A percentile compares a stretch with the other conserved stretches of the same genome.
phyloP scores from a whole-genome alignment of 1,140 invertebrate species.

The Drosophila leontia region DNA sequence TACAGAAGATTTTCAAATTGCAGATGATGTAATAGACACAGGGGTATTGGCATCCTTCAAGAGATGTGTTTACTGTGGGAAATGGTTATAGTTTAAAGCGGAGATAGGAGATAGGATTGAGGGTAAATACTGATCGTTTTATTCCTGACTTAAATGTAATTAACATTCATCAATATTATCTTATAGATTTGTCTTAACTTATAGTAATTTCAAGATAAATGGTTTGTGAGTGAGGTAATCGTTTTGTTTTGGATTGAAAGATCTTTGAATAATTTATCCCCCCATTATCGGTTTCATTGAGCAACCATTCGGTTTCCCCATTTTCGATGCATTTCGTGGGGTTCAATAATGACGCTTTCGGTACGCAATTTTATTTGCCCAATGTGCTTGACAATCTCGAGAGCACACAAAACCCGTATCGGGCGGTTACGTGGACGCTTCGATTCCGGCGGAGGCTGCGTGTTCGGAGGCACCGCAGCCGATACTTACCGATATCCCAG shows the following conservation, averaged over 20 bases:
- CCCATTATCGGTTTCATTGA: constrained; percentile 17
- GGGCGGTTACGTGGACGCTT: constrained; percentile 57
- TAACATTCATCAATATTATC: no score
- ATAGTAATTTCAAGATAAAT: constrained; percentile 5
- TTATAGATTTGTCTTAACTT: neutral
- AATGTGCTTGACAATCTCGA: constrained; percentile 57
- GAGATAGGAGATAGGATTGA: no score
- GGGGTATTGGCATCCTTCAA: constrained; percentile 1
- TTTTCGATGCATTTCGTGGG: constrained; percentile 40
- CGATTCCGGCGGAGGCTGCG: constrained; percentile 42
- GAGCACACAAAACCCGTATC: constrained; percentile 50
- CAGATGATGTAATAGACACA: constrained; percentile 23
- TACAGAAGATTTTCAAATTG: constrained; percentile 35
- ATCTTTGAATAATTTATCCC: constrained; percentile 7
- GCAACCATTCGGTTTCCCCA: constrained; percentile 20
- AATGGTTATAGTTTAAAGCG: neutral
- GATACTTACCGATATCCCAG: neutral
- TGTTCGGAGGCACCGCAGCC: constrained; percentile 28
- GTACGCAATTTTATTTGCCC: constrained; percentile 74
- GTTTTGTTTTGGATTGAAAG: constrained; percentile 12
- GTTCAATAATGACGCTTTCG: constrained; percentile 62
- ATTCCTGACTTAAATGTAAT: neutral
- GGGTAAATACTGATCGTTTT: neutral
- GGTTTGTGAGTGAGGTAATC: neutral
- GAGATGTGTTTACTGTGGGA: neutral